Percentiles rank a stretch among this genome's conserved stretches.
These are phyloP conservation scores for Pseudolycoriella hygida DNA, from an alignment of 2,888 invertebrate species.

Conservation along the genomic window DNA sequence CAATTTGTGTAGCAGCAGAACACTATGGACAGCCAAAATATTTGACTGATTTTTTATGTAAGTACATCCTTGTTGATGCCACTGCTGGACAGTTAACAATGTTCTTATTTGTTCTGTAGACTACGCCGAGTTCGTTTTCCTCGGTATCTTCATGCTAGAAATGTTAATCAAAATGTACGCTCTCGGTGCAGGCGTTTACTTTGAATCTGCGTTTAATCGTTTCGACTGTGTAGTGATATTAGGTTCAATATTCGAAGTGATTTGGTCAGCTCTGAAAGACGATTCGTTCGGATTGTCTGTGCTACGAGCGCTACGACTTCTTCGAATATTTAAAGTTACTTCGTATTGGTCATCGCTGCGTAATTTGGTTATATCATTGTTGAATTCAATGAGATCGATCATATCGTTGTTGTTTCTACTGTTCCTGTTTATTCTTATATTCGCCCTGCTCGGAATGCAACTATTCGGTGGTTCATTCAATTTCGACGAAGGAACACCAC, in stretches of 20 bases:
- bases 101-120: constrained; percentile 40
- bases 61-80: constrained; percentile 30
- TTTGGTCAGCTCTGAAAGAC: constrained; percentile 88
- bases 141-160: constrained; percentile 95
- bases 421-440: constrained; percentile 99
- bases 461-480: constrained; percentile 96
- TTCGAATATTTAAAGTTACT: constrained; percentile 93
- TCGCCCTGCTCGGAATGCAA: constrained; percentile 98
- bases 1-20: constrained; percentile 95
- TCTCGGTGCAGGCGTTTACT: constrained; percentile 91
- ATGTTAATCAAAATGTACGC: constrained; percentile 99
- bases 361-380: constrained; percentile 94
- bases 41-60: constrained; percentile 93
- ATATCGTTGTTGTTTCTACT: constrained; percentile 96
- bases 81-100: not conserved
- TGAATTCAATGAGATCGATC: constrained; percentile 98
- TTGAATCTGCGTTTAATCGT: constrained; percentile 98
- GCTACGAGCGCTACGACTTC: constrained; percentile 84
- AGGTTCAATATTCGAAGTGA: constrained; percentile 96
- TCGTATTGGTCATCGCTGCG: constrained; percentile 97
- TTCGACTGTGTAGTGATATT: constrained; percentile 99
- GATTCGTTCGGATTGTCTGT: constrained; percentile 97
- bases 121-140: constrained; percentile 93
- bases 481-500: constrained; percentile 78
- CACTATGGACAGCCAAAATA: constrained; percentile 91